Evolutionary conservation across 2,113 vertebrate species (phyloP).

Genomic region (Rousettus leschenaultii): DNA sequence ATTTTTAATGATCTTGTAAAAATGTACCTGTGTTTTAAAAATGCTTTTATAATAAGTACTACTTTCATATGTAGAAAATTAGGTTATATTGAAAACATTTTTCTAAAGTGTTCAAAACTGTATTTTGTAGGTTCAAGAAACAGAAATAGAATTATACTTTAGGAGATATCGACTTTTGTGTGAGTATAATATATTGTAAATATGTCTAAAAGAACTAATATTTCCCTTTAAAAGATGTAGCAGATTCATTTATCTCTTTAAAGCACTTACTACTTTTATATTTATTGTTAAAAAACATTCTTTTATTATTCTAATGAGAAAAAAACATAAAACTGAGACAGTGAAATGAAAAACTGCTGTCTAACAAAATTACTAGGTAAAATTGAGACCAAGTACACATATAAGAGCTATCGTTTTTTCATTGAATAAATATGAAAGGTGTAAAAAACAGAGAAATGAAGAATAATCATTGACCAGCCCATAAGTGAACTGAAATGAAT

Average conservation of each 20-base stretch:
- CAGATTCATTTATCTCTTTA: neutral
- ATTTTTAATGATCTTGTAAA: neutral
- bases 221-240: neutral
- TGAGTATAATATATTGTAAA: neutral
- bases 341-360: conserved; percentile 1
- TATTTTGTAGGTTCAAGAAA: neutral
- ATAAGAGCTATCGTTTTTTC: conserved; percentile 8
- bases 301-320: conserved; percentile 44
- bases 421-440: conserved; percentile 21
- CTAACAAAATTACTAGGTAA: conserved; percentile 35
- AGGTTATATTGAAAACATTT: neutral
- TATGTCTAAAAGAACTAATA: neutral
- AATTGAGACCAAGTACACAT: neutral
- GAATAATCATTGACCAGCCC: neutral
- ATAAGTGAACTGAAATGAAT: neutral
- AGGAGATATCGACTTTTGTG: neutral
- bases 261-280: neutral
- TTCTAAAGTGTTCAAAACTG: neutral
- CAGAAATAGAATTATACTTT: neutral
- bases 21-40: neutral
- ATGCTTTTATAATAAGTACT: neutral
- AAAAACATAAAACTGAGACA: conserved; percentile 12
- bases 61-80: neutral
- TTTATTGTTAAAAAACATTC: conserved; percentile 19
- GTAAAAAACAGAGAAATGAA: neutral